These are phyloP conservation scores for Drosophila gaucha DNA, from an alignment of 2,888 invertebrate species.

Conservation along the genomic window DNA sequence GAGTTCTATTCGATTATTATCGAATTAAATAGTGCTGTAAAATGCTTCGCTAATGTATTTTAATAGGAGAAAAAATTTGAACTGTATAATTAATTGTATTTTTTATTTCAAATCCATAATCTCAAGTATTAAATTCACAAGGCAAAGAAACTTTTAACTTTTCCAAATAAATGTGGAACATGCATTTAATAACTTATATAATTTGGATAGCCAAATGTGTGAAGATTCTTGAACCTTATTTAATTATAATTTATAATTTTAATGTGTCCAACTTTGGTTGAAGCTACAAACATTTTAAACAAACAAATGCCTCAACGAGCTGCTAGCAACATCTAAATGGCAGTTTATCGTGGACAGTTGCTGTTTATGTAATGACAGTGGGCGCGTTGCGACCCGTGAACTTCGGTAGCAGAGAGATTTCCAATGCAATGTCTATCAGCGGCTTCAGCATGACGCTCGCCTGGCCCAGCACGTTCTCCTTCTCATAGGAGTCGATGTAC, in stretches of 20 bases:
- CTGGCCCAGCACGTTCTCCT: constrained; percentile 88
- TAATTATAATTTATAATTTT: constrained; percentile 5
- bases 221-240: constrained; percentile 5
- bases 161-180: constrained; percentile 2
- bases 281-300: constrained; percentile 48
- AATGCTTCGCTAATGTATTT: not conserved
- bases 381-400: constrained; percentile 96
- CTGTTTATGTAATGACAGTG: constrained; percentile 96
- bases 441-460: constrained; percentile 93
- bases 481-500: constrained; percentile 97
- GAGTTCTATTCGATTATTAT: not conserved
- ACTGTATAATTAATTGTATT: not conserved
- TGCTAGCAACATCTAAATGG: constrained; percentile 23
- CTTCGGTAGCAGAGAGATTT: constrained; percentile 91
- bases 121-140: not conserved
- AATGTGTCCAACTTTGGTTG: constrained; percentile 34
- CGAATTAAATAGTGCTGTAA: not conserved
- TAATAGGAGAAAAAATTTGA: not conserved
- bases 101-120: not conserved
- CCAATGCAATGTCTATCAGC: constrained; percentile 93
- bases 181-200: constrained; percentile 1
- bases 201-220: constrained; percentile 8
- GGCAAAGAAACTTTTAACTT: constrained; percentile 2
- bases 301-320: constrained; percentile 42
- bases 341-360: constrained; percentile 1